These are phyloP conservation scores for Brachyptera putata DNA, from an alignment of 2,888 invertebrate genomes.

Conservation along the genomic window DNA sequence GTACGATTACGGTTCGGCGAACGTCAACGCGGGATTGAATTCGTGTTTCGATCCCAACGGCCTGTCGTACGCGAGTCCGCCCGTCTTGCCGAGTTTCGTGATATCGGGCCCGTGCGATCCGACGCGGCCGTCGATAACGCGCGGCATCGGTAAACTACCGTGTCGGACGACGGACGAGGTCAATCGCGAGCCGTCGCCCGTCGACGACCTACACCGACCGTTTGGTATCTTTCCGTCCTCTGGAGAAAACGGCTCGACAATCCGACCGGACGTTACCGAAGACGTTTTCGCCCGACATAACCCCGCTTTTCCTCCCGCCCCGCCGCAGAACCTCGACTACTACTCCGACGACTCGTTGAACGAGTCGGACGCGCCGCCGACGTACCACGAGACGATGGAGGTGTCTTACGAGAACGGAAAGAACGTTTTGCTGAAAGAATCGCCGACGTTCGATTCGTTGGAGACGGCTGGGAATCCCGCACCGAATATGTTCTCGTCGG, in stretches of 20 bases:
- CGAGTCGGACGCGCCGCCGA: background rate
- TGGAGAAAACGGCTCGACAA: background rate
- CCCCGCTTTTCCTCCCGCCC: conserved; percentile 21
- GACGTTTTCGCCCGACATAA: too few relatives aligned
- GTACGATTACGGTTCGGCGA: background rate
- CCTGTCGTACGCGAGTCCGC: conserved; percentile 25
- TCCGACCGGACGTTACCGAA: background rate
- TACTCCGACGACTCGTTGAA: conserved; percentile 8
- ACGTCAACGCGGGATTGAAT: background rate
- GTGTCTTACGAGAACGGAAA: conserved; percentile 46
- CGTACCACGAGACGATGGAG: conserved; percentile 14
- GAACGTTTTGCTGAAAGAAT: conserved; percentile 39
- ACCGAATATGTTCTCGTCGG: conserved; percentile 28
- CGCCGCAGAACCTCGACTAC: conserved; percentile 20
- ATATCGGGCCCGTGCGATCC: conserved; percentile 67
- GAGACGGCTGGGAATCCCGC: background rate
- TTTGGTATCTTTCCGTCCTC: too few relatives aligned
- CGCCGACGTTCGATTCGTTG: conserved; percentile 40
- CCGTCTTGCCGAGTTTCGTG: conserved; percentile 44
- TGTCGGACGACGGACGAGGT: background rate
- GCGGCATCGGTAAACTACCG: conserved; percentile 62
- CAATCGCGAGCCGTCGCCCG: background rate
- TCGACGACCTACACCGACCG: background rate
- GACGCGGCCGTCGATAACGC: conserved; percentile 73
- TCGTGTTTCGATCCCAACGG: background rate